Conservation (phyloP, 92 coral and sea anemone species). For the Epizoanthus stellaris region DNA sequence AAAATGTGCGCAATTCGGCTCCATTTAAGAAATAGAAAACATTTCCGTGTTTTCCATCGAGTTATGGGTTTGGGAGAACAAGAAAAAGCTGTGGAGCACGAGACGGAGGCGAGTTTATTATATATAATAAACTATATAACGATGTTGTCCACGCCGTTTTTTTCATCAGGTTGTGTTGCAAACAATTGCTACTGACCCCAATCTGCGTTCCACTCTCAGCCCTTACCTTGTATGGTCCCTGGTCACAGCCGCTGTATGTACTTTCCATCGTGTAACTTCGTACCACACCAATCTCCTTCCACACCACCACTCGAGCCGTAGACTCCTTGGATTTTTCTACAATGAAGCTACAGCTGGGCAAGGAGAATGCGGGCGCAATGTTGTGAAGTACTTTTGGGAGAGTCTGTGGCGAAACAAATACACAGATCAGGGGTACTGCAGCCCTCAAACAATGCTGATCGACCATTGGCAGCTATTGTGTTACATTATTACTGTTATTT, state of each 20-base stretch:
- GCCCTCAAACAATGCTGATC: background rate
- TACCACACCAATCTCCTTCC: slow-evolving; percentile 94
- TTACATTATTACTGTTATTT: too few species aligned
- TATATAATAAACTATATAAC: too few species aligned
- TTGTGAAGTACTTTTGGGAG: slow-evolving; percentile 91
- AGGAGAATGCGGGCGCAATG: slow-evolving; percentile 95
- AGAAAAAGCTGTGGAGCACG: too few species aligned
- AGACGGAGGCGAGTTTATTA: too few species aligned
- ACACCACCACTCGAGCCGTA: slow-evolving; percentile 97
- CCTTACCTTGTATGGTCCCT: slow-evolving; percentile 97
- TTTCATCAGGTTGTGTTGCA: too few species aligned
- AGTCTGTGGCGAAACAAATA: slow-evolving; percentile 49
- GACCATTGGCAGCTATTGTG: background rate
- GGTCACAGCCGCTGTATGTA: slow-evolving; percentile 97
- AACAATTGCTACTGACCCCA: too few species aligned
- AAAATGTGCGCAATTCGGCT: too few species aligned
- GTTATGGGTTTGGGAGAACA: too few species aligned
- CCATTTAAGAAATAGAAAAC: too few species aligned
- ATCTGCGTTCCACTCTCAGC: background rate
- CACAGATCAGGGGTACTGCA: background rate
- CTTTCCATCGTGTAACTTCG: slow-evolving; percentile 99
- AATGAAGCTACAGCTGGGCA: slow-evolving; percentile 94
- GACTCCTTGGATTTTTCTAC: slow-evolving; percentile 96
- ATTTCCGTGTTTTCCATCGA: too few species aligned
- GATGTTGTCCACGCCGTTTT: too few species aligned